phyloP scores from a whole-genome alignment of 1,140 invertebrate species.

The Zaprionus kolodkinae region DNA sequence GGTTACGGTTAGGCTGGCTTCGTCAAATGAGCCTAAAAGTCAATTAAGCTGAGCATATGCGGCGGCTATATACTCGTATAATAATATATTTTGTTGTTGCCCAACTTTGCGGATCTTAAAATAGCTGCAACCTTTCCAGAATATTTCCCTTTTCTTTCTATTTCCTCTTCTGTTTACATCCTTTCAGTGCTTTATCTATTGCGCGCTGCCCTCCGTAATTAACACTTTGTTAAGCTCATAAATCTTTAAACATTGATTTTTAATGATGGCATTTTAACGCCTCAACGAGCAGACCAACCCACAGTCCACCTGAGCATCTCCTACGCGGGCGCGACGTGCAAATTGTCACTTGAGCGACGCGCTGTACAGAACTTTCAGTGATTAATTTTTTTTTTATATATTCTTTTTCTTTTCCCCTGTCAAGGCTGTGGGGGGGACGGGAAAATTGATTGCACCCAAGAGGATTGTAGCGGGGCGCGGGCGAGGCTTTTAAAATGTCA shows the following conservation, averaged over 20 bases:
- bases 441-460: slow-evolving; percentile 38
- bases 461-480: slow-evolving; percentile 1
- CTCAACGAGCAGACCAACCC: slow-evolving; percentile 43
- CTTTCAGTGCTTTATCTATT: slow-evolving; percentile 1
- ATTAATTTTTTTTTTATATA: slow-evolving; percentile 40
- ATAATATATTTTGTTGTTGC: slow-evolving; percentile 19
- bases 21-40: slow-evolving; percentile 16
- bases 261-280: slow-evolving; percentile 77
- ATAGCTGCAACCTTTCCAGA: slow-evolving; percentile 18
- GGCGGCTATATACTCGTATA: too few relatives aligned
- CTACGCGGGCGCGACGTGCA: slow-evolving; percentile 57
- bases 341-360: slow-evolving; percentile 37
- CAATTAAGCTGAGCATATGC: slow-evolving; percentile 13
- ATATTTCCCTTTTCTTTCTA: not conserved
- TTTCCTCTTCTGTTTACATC: not conserved
- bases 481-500: slow-evolving; percentile 39
- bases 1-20: slow-evolving; percentile 6
- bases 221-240: slow-evolving; percentile 78
- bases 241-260: slow-evolving; percentile 81
- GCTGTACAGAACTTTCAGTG: slow-evolving; percentile 45
- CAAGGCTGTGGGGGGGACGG: not conserved
- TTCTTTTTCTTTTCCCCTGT: not conserved
- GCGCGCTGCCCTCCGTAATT: slow-evolving; percentile 57
- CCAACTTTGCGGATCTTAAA: slow-evolving; percentile 20
- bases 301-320: slow-evolving; percentile 28